Conservation (phyloP, 30 jellyfish, hydroid and myxozoan species). For the Rhopilema esculentum region DNA sequence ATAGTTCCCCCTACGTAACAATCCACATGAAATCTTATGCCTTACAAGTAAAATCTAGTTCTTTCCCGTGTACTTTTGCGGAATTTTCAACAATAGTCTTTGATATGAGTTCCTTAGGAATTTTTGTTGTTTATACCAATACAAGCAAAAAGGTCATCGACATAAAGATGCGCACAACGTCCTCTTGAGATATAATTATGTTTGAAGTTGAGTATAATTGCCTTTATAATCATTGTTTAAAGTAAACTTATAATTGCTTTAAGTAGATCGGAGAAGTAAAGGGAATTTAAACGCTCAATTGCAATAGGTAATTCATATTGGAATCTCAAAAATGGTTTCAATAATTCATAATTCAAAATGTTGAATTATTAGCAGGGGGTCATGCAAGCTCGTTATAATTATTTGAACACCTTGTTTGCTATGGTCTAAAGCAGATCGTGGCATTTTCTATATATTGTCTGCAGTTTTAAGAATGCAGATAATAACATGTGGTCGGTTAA, state of each 20-base stretch:
- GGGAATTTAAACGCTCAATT: neutral
- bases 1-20: too few relatives aligned
- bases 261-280: neutral
- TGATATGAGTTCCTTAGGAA: too few relatives aligned
- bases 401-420: too few relatives aligned
- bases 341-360: neutral
- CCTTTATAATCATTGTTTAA: neutral
- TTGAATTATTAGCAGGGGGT: neutral
- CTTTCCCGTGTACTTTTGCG: too few relatives aligned
- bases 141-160: neutral
- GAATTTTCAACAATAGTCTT: too few relatives aligned
- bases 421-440: neutral
- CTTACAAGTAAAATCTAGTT: too few relatives aligned
- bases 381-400: neutral
- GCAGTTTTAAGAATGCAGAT: too few relatives aligned
- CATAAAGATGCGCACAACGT: neutral
- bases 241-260: neutral
- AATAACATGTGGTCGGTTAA: too few relatives aligned
- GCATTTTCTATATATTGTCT: neutral
- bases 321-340: neutral
- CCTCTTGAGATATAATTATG: neutral
- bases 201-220: neutral
- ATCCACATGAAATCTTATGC: too few relatives aligned
- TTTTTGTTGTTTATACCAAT: neutral
- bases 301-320: slow-evolving; percentile 3